Evolutionary conservation across 2,113 vertebrate species (phyloP).

Genomic region (Macquaria ambigua): DNA sequence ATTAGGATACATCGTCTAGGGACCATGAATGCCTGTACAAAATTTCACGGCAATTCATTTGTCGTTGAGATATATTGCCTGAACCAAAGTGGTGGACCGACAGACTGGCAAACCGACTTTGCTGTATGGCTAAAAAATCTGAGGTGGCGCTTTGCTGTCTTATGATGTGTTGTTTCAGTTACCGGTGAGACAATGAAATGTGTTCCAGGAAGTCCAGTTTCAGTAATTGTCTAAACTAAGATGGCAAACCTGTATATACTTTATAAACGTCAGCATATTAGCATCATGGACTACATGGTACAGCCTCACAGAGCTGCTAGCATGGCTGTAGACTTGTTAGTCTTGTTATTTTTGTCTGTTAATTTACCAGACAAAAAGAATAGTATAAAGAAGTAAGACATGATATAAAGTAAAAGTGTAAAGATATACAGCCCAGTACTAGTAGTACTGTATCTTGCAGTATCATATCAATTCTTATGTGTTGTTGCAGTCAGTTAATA

Average conservation of each 20-base stretch:
- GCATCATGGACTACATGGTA: neutral
- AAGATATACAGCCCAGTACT: neutral
- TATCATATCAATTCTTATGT: neutral
- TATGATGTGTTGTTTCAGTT: too few relatives aligned
- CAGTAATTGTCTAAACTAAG: too few relatives aligned
- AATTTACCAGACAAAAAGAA: slow-evolving; percentile 5
- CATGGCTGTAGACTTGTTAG: neutral
- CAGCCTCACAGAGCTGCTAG: neutral
- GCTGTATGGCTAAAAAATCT: too few relatives aligned
- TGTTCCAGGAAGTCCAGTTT: neutral
- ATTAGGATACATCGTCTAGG: neutral
- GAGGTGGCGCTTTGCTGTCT: too few relatives aligned
- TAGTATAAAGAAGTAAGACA: neutral
- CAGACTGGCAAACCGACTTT: too few relatives aligned
- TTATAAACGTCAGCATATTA: too few relatives aligned
- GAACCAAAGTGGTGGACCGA: too few relatives aligned
- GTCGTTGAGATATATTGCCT: too few relatives aligned
- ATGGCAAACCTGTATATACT: too few relatives aligned
- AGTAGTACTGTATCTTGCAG: too few relatives aligned
- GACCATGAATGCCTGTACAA: neutral
- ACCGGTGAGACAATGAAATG: neutral
- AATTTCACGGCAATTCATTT: neutral
- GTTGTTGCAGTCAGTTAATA: neutral
- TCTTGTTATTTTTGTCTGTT: slow-evolving; percentile 9
- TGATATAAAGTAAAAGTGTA: neutral